A percentile compares a stretch with the other conserved stretches of the same genome.
These are phyloP conservation scores for Dicrurus megarhynchus DNA, from an alignment of 2,113 vertebrate genomes.

Conservation along the genomic window DNA sequence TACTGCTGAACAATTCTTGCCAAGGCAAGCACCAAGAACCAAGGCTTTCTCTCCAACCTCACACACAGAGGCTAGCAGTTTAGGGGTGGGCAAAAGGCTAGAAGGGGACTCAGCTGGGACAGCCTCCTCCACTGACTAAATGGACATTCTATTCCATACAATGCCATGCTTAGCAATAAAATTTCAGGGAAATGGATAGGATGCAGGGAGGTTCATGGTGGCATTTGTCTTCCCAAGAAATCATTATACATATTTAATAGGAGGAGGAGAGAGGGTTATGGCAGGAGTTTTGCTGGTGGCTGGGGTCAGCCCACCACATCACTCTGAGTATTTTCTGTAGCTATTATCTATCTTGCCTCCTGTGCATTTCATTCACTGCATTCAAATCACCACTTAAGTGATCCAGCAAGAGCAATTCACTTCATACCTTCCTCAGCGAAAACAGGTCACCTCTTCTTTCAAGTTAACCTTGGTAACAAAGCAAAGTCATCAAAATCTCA, in stretches of 20 bases:
- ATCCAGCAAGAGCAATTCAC: background rate
- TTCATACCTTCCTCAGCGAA: background rate
- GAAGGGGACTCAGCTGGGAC: background rate
- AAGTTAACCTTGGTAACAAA: background rate
- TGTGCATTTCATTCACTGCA: background rate
- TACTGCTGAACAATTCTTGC: background rate
- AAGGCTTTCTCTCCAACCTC: background rate
- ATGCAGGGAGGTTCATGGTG: rapidly evolving
- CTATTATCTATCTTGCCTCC: background rate
- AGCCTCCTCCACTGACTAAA: background rate
- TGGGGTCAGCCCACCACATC: background rate
- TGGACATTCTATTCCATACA: rapidly evolving
- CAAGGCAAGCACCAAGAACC: background rate
- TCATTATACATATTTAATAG: background rate
- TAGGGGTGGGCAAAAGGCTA: background rate
- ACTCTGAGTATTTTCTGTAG: background rate
- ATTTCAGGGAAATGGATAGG: background rate
- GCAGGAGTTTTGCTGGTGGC: background rate
- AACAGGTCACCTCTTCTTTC: background rate
- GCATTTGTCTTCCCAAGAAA: background rate
- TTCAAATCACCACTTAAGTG: background rate
- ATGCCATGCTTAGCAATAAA: background rate
- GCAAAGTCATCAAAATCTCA: background rate
- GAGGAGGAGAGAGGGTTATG: background rate
- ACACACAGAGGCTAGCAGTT: background rate